Percentiles rank a stretch among this genome's conserved stretches.
These are phyloP conservation scores for Drosophila nannoptera DNA, from an alignment of 1,140 invertebrate species.

Conservation along the genomic window DNA sequence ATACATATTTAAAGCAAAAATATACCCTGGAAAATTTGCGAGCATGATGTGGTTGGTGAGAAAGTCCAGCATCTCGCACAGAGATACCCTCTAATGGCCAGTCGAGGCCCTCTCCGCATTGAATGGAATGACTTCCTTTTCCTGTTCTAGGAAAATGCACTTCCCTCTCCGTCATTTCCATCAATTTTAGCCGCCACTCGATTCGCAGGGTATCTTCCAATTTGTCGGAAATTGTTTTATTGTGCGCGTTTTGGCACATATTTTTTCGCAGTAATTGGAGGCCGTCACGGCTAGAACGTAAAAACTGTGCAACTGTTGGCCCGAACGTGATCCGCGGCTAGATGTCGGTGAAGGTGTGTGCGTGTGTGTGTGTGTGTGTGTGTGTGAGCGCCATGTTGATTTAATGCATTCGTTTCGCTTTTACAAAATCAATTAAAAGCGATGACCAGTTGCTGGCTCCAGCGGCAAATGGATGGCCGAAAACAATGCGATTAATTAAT, in stretches of 20 bases:
- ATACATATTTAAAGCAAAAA: constrained; percentile 9
- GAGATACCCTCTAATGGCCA: too few species aligned
- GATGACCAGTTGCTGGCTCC: constrained; percentile 11
- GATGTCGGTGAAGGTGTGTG: not conserved
- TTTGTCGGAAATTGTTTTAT: not conserved
- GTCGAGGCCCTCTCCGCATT: too few species aligned
- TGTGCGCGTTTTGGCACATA: not conserved
- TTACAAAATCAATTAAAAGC: constrained; percentile 39
- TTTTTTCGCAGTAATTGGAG: constrained; percentile 32
- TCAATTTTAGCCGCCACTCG: not conserved
- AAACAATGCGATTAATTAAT: constrained; percentile 36
- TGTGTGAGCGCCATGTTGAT: constrained; percentile 16
- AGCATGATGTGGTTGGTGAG: too few species aligned
- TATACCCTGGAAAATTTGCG: constrained; percentile 1
- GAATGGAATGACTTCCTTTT: not conserved
- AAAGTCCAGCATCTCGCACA: too few species aligned
- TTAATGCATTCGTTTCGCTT: constrained; percentile 20
- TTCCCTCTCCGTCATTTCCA: not conserved
- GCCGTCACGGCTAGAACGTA: not conserved
- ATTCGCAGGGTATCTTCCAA: not conserved
- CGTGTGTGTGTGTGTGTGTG: not conserved
- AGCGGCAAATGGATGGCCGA: constrained; percentile 11
- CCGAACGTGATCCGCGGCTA: constrained; percentile 19
- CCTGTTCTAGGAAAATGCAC: not conserved
- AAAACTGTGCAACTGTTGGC: constrained; percentile 19